These are phyloP conservation scores for Hipparchia sbordonii DNA, from an alignment of 2,888 invertebrate genomes.

Conservation along the genomic window DNA sequence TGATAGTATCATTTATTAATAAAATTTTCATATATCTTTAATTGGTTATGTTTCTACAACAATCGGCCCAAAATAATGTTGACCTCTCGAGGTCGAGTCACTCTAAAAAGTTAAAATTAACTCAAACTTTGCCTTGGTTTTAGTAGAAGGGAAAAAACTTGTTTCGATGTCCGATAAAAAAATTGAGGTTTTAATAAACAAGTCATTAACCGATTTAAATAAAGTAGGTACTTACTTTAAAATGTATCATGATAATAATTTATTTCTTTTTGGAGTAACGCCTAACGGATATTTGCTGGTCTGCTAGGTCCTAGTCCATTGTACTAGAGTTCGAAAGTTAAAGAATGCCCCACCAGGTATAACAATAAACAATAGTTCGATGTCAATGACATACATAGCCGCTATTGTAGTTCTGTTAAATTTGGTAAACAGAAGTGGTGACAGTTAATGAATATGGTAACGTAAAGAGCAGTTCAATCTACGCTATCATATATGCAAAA, in stretches of 20 bases:
- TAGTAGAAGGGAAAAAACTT: constrained; percentile 11
- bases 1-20: neutral
- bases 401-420: constrained; percentile 47
- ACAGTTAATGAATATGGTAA: constrained; percentile 47
- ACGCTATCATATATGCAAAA: too few relatives aligned
- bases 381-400: constrained; percentile 55
- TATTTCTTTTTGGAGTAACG: neutral
- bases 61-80: constrained; percentile 12
- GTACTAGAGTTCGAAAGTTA: constrained; percentile 41
- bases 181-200: constrained; percentile 14
- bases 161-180: constrained; percentile 17
- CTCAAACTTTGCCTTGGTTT: constrained; percentile 18
- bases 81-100: constrained; percentile 21
- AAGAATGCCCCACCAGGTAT: constrained; percentile 38
- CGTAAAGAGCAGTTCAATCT: constrained; percentile 32
- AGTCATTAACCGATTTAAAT: constrained; percentile 17
- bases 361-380: constrained; percentile 61
- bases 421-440: constrained; percentile 43
- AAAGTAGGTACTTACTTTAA: neutral
- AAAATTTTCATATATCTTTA: neutral
- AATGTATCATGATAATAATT: neutral
- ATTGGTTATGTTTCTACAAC: neutral
- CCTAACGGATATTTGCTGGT: constrained; percentile 28
- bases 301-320: constrained; percentile 30
- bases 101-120: constrained; percentile 17